Conservation (phyloP, 2,113 vertebrate species). For the Charina bottae region DNA sequence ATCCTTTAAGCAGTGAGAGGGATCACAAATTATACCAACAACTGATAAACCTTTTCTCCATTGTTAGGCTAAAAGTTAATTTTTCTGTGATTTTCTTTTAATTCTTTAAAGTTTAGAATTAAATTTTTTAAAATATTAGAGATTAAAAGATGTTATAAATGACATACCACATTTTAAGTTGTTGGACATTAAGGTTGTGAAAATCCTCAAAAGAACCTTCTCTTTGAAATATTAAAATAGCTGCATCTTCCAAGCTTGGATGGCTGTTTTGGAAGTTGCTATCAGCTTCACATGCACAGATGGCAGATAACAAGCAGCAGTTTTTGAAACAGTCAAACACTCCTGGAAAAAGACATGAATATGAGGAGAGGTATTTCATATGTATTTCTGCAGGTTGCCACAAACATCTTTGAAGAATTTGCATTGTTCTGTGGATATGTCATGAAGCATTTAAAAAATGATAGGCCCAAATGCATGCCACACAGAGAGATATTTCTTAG, state of each 20-base stretch:
- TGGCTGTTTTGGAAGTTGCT: neutral
- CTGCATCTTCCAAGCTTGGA: neutral
- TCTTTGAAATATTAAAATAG: neutral
- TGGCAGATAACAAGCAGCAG: neutral
- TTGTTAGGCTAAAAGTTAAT: neutral
- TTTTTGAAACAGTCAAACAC: neutral
- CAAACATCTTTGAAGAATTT: neutral
- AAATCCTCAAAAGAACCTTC: neutral
- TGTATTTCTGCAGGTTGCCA: neutral
- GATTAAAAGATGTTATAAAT: neutral
- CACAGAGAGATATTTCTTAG: too few relatives aligned
- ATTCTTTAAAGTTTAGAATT: neutral
- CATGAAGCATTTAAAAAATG: too few relatives aligned
- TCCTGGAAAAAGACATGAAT: neutral
- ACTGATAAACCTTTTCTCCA: neutral
- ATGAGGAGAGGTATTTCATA: neutral
- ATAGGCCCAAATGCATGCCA: too few relatives aligned
- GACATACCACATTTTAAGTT: neutral
- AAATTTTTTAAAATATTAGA: neutral
- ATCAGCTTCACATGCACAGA: neutral
- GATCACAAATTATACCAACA: neutral
- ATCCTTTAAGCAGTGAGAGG: neutral
- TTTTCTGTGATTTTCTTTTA: neutral
- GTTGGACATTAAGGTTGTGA: neutral
- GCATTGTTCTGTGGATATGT: too few relatives aligned